Evolutionary conservation across 2,797 vertebrate genomes (phyloP).

Genomic region (Sebastes jordani): DNA sequence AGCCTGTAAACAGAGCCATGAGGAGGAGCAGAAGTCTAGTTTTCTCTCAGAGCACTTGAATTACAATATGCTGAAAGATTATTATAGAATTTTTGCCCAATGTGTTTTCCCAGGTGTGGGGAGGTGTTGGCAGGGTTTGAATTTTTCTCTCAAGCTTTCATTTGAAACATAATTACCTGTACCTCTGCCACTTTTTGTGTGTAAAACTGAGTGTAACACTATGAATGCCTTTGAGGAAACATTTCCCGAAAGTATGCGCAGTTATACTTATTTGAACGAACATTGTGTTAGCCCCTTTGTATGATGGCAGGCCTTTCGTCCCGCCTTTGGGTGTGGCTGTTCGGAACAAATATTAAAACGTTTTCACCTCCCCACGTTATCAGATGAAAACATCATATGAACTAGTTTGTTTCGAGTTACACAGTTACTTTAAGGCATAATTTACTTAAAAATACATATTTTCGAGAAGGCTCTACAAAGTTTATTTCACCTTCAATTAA

Average conservation of each 20-base stretch:
- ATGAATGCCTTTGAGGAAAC: not conserved
- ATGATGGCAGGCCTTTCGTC: not conserved
- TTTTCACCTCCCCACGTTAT: not conserved
- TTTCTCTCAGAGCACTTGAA: too few relatives aligned
- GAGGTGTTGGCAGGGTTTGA: not conserved
- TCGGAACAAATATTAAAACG: not conserved
- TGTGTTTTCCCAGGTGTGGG: not conserved
- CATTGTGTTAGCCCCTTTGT: not conserved
- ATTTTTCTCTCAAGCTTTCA: not conserved
- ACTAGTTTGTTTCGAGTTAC: not conserved
- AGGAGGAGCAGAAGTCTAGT: too few relatives aligned
- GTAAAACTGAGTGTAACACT: not conserved
- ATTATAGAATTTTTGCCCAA: too few relatives aligned
- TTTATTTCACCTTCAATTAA: conserved; percentile 30
- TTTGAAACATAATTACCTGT: not conserved
- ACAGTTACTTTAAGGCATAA: too few relatives aligned
- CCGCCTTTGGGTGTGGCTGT: not conserved
- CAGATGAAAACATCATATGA: not conserved
- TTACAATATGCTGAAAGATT: too few relatives aligned
- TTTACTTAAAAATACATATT: not conserved
- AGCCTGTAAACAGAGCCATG: too few relatives aligned
- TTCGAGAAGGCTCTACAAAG: not conserved
- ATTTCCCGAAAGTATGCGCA: not conserved
- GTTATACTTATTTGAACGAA: not conserved
- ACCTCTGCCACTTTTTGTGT: not conserved